Conservation (phyloP, 2,113 vertebrate species). For the Peromyscus californicus region DNA sequence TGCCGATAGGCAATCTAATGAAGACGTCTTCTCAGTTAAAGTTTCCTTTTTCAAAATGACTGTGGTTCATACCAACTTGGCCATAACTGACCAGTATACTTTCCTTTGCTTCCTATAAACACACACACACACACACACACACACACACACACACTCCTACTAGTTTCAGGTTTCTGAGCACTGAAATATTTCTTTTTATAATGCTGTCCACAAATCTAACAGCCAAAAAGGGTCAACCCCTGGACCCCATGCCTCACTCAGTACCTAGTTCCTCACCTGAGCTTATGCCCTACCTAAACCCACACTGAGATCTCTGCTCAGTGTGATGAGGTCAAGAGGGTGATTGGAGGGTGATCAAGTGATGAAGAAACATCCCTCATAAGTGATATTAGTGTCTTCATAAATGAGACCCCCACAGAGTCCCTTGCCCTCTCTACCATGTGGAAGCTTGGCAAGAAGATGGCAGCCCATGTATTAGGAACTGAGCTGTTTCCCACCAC, state of each 20-base stretch:
- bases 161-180: constrained; percentile 2
- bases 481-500: not conserved
- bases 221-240: not conserved
- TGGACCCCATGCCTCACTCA: too few species aligned
- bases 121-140: not conserved
- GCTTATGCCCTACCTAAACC: too few species aligned
- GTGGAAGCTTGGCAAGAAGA: not conserved
- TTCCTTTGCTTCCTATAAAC: not conserved
- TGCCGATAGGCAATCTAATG: not conserved
- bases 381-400: not conserved
- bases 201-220: not conserved
- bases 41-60: not conserved
- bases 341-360: not conserved
- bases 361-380: not conserved
- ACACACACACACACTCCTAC: not conserved
- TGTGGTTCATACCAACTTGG: not conserved
- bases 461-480: too few species aligned
- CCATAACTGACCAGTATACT: not conserved
- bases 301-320: not conserved
- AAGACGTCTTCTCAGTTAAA: not conserved
- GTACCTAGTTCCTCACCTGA: not conserved
- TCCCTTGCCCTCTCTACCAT: not conserved
- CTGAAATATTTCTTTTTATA: not conserved
- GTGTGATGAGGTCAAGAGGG: not conserved
- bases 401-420: not conserved